Base-by-base conservation (phyloP, 2,113 vertebrate genomes). In the Pao palembangensis region DNA sequence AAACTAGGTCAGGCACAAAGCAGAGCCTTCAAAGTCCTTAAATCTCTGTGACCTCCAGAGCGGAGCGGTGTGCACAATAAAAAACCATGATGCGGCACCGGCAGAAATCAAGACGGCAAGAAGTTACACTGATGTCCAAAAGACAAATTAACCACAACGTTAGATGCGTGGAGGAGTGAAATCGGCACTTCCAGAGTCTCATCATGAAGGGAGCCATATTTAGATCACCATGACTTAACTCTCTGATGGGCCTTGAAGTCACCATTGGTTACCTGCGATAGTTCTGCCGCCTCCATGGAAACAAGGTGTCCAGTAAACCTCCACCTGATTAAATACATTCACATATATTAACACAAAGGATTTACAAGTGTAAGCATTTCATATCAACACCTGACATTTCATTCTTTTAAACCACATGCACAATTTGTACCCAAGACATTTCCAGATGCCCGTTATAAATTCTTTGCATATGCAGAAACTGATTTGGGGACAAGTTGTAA, bases 171-270 rank as follows among this genome's bases (percentile, higher is more conserved):
- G 8, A 38, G 34, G 10, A 38, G 34, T 38, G 11, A 38, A 17
- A 47, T 17, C 44, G 8, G 6, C 44, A 3, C 44, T 1, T 17
- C 17, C 44, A 56, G 62, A 49, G 55, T 61, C 50, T 21, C 57
- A 64, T 78, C 13, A 16, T 47, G 61, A 59, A 17, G 28, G 58
- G 59, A 57, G 28, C 69, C 65, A 58, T 61, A 64, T 85, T 75
- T 77, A 84, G 70, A 75, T 46, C 65, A 17, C 51, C 53, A 84
- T 85, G 86, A 83, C 87, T 87, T 81, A 71, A 73, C 21, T 25
- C 60, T 67, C 73, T 69, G 48, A 67, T 64, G 20, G 18, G 53
- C 68, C 51, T 56, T 46, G 76, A 83, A 63, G 56, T 74, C 72
- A 77, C 59, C 72, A 83, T 88, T 79, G 64, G 67, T 86, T 84